phyloP scores from a whole-genome alignment of 2,113 vertebrate species.

The Azemiops feae region DNA sequence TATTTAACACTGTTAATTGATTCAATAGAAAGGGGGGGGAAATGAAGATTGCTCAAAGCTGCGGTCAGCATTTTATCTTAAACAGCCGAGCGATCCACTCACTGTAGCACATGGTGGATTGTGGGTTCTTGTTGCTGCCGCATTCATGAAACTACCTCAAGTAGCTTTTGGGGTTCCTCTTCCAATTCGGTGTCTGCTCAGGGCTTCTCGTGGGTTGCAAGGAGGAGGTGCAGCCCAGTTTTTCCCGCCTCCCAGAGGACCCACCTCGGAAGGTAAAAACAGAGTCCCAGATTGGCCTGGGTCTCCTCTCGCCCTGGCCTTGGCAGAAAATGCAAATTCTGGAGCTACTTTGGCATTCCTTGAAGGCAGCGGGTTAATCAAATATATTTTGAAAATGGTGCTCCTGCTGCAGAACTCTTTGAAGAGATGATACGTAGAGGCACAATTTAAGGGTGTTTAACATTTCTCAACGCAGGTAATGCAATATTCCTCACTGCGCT shows the following conservation, averaged over 20 bases:
- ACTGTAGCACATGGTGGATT: neutral
- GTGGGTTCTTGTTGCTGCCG: conserved; percentile 8
- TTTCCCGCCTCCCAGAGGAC: neutral
- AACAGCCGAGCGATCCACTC: neutral
- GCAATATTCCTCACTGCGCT: conserved; percentile 45
- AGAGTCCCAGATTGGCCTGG: neutral
- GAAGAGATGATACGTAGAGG: conserved; percentile 20
- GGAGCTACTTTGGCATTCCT: neutral
- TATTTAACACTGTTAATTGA: conserved; percentile 75
- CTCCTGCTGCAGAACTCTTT: conserved; percentile 7
- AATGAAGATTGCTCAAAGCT: conserved; percentile 3
- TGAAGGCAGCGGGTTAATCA: conserved; percentile 10
- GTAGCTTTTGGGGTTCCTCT: conserved; percentile 20
- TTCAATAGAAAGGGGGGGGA: conserved; percentile 61
- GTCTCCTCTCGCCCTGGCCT: neutral
- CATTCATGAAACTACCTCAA: conserved; percentile 13
- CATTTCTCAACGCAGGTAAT: conserved; percentile 46
- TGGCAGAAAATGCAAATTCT: neutral
- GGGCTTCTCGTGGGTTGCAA: neutral
- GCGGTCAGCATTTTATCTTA: neutral
- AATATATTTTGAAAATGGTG: neutral
- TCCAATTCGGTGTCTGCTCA: conserved; percentile 17
- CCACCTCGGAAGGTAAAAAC: neutral
- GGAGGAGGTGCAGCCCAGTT: neutral
- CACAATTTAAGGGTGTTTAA: conserved; percentile 32